Evolutionary conservation across 2,888 invertebrate genomes (phyloP).

Genomic region (Yponomeuta cagnagella): DNA sequence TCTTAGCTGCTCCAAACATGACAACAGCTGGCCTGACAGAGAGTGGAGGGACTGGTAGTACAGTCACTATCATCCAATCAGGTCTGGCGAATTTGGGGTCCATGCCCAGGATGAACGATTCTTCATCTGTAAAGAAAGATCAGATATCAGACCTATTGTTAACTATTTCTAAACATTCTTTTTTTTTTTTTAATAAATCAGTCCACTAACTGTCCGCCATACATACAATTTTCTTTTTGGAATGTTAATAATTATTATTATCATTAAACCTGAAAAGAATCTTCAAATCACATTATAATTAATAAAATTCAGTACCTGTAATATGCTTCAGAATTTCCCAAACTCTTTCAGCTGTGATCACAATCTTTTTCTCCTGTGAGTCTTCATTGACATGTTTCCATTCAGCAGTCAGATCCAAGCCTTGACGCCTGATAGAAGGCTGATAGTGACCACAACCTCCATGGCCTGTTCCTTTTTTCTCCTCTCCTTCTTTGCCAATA

Average conservation of each 20-base stretch:
- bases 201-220: not conserved
- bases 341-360: slow-evolving; percentile 95
- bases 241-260: not conserved
- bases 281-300: not conserved
- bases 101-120: slow-evolving; percentile 95
- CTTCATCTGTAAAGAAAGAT: slow-evolving; percentile 83
- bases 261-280: not conserved
- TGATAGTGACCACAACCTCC: slow-evolving; percentile 99
- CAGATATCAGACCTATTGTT: not conserved
- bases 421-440: slow-evolving; percentile 91
- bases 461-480: slow-evolving; percentile 79
- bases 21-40: slow-evolving; percentile 98
- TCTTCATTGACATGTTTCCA: slow-evolving; percentile 99
- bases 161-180: not conserved
- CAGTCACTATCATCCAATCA: slow-evolving; percentile 99
- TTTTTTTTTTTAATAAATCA: not conserved
- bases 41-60: slow-evolving; percentile 97
- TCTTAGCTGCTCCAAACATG: slow-evolving; percentile 99
- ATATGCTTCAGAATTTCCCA: slow-evolving; percentile 98
- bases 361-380: slow-evolving; percentile 96
- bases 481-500: slow-evolving; percentile 85
- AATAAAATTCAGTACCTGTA: slow-evolving; percentile 56
- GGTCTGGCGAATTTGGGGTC: slow-evolving; percentile 98
- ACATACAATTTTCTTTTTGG: too few species aligned
- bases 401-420: slow-evolving; percentile 95